These are phyloP conservation scores for Xiphorhynchus erythropygius DNA, from an alignment of 2,797 vertebrate species.

Conservation along the genomic window DNA sequence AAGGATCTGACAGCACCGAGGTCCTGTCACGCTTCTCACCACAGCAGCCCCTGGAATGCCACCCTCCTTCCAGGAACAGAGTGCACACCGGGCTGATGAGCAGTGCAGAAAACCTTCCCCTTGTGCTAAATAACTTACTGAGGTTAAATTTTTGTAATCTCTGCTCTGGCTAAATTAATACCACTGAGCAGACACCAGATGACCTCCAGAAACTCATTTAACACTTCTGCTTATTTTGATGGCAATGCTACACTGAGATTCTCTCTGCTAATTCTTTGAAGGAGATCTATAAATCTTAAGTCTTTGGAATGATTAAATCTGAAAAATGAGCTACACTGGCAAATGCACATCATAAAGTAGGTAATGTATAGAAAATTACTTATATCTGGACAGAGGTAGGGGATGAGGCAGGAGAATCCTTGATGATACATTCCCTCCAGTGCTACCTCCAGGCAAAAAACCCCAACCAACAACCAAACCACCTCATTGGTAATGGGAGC, in stretches of 20 bases:
- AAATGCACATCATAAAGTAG: not conserved
- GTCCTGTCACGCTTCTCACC: not conserved
- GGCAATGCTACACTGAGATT: not conserved
- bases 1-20: not conserved
- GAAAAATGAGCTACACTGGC: not conserved
- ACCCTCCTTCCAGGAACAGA: not conserved
- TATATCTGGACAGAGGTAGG: not conserved
- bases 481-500: not conserved
- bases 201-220: not conserved
- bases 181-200: not conserved
- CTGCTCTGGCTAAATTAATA: not conserved
- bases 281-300: not conserved
- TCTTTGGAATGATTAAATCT: not conserved
- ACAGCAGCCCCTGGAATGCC: not conserved
- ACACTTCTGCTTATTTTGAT: not conserved
- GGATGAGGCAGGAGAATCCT: not conserved
- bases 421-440: not conserved
- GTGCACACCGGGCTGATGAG: not conserved
- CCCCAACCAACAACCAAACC: not conserved
- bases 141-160: not conserved
- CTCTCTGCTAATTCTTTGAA: not conserved
- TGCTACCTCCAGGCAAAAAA: not conserved
- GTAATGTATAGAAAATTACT: not conserved
- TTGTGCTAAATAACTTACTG: not conserved
- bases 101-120: not conserved